Evolutionary conservation across 2,113 vertebrate genomes (phyloP).

Genomic region (Chrysochloris asiatica): DNA sequence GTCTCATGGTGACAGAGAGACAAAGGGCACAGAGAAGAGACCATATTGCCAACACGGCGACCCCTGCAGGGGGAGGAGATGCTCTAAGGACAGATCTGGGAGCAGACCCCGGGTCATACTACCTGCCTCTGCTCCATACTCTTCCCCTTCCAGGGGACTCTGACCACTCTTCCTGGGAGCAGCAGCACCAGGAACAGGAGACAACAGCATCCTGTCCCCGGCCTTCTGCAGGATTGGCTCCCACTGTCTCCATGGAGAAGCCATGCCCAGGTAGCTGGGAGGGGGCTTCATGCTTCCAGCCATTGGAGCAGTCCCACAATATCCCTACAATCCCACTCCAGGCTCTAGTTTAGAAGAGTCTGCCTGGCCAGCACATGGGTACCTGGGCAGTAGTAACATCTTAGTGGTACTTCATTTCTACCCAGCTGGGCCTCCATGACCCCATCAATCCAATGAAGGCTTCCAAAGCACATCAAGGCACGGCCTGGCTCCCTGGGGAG

Average conservation of each 20-base stretch:
- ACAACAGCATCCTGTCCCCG: neutral
- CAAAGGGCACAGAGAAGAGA: neutral
- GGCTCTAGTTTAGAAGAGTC: constrained; percentile 14
- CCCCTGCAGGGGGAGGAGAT: neutral
- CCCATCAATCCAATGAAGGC: neutral
- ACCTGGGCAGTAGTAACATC: neutral
- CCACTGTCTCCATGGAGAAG: neutral
- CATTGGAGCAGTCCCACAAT: neutral
- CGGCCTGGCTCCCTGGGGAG: neutral
- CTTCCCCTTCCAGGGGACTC: neutral
- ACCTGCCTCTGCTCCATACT: neutral
- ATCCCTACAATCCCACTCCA: neutral
- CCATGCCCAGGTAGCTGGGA: neutral
- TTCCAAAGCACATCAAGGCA: neutral
- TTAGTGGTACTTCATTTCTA: neutral
- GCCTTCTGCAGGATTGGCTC: neutral
- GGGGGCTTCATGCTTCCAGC: neutral
- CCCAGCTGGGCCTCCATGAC: neutral
- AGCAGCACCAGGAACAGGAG: neutral
- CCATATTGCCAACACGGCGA: neutral
- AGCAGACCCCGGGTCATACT: neutral
- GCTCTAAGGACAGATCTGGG: neutral
- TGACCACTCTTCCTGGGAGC: neutral
- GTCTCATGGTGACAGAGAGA: neutral
- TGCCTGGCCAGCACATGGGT: neutral